Evolutionary conservation across 2,888 invertebrate genomes (phyloP), one percentile per base, ranked within the genome.

Genomic region (Eristalinus sepulchralis): DNA sequence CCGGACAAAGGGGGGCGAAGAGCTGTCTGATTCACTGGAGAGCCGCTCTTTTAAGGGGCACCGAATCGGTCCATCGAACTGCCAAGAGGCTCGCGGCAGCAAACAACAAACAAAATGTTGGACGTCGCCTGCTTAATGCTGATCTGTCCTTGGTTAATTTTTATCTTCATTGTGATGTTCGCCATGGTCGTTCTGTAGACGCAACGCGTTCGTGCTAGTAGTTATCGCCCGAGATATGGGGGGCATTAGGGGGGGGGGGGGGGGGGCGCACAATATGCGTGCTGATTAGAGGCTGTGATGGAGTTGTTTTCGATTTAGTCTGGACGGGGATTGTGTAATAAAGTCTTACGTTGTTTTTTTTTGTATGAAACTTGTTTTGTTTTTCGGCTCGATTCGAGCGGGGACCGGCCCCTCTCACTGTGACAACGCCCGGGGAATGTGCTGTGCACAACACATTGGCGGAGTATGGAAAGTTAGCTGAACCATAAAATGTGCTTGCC

Each of bases 131-230:
- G 95, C 91, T 94, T 95, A 93, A 94, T 95, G 92, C 93, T 95
- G 90, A 93, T 95, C 90, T 95, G 94, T 90, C 95, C 95, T 90
- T 95, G 95, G 95, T 93, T 95, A 91, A 93, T 95, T 91, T 94
- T 95, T 91, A 94, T 95, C 90, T 93, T 95, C 90, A 94, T 95
- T 91, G 94, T 95, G 91, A 93, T 94, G 91, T 95, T 95, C 91
- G 94, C 95, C 89, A 94, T 95, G 94, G 93, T 94, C 91, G 94
- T 95, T 92, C 94, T 95, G 91, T 95, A 91, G 94, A 87, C 13
- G 75, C 66, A 36, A 8, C 4, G 27, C 24, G 24, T 59, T 8
- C 27, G 22, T 9, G 34, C 20, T 8, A 17, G 57, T 13, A 24
- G 57, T 11, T 57, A 39, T 36, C 39, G 55, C 24, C 9, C 33